Base-by-base conservation (phyloP, 2,797 vertebrate genomes). In the Kryptopterus vitreolus region DNA sequence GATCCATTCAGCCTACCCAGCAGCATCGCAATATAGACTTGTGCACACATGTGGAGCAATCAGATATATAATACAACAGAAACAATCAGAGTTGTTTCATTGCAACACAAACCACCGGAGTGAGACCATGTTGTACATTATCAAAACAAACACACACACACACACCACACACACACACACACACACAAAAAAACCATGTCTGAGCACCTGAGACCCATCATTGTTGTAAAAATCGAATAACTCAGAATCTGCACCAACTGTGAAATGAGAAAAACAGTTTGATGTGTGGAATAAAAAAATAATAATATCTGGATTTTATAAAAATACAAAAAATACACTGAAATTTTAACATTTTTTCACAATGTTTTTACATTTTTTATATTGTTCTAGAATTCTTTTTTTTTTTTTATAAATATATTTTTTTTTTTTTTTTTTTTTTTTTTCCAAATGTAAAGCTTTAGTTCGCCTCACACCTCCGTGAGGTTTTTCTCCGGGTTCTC, bases 31-130 rank as follows among this genome's bases (percentile, higher is more conserved):
- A 69, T 72, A 73, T 48, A 71, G 38, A 43, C 18, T 31, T 3
- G 62, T 84, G 77, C 77, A 87, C 86, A 82, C 26, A 33, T 80
- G 61, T 63, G 61, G 83, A 24, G 33, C 20, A 76, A 79, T 76
- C 4, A 26, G 18, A 81, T 84, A 84, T 53, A 50, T 53, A 50
- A 82, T 35, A 69, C 55, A 74, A 59, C 48, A 62, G 12, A 74
- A 69, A 71, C 65, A 69, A 58, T 43, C 24, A 58, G 38, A 9
- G 43, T 15, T 61, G 68, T 31, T 68, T 68, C 15, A 2, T 4
- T 46, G 43, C 76, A 58, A 74, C 29, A 48, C 65, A 68, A 58
- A 48, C 53, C 65, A 58, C 71, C 76, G 58, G 38, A 58, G 35
- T 13, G 52, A 78, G 57, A 53, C 75, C 38, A n/a, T 63, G 33